These are phyloP conservation scores for Brachyptera putata DNA, from an alignment of 2,888 invertebrate genomes.

Conservation along the genomic window DNA sequence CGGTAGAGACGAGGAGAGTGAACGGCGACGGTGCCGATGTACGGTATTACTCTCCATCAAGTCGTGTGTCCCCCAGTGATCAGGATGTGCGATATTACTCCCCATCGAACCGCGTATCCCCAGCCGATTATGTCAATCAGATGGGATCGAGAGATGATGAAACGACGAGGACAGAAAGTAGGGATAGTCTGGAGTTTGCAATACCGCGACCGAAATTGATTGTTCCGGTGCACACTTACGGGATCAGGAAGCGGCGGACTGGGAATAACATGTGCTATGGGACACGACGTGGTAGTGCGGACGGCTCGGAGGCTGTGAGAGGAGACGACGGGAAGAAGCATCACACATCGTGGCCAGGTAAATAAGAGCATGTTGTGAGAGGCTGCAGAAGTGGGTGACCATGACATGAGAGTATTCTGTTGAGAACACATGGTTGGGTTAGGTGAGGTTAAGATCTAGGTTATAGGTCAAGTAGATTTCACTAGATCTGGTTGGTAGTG, in stretches of 20 bases:
- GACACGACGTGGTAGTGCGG: conserved; percentile 15
- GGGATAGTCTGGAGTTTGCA: conserved; percentile 55
- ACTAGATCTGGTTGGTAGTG: too few relatives aligned
- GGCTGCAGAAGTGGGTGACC: not conserved
- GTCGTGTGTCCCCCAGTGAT: too few relatives aligned
- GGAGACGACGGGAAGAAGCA: conserved; percentile 34
- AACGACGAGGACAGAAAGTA: conserved; percentile 4
- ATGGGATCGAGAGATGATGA: not conserved
- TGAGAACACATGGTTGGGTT: not conserved
- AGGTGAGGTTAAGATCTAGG: too few relatives aligned
- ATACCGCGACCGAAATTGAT: conserved; percentile 83
- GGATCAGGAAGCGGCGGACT: conserved; percentile 70
- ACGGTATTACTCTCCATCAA: not conserved
- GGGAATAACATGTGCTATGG: conserved; percentile 63
- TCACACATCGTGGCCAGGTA: conserved; percentile 40
- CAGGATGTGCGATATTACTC: too few relatives aligned
- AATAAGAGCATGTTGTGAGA: too few relatives aligned
- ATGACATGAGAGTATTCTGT: not conserved
- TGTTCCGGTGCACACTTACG: conserved; percentile 85
- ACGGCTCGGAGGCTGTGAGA: not conserved
- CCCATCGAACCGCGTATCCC: not conserved
- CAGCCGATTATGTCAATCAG: too few relatives aligned
- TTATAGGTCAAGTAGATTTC: too few relatives aligned
- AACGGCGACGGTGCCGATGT: conserved; percentile 5
- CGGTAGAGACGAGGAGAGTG: not conserved